Base-by-base conservation (phyloP, 2,113 vertebrate species). In the Apaloderma vittatum region DNA sequence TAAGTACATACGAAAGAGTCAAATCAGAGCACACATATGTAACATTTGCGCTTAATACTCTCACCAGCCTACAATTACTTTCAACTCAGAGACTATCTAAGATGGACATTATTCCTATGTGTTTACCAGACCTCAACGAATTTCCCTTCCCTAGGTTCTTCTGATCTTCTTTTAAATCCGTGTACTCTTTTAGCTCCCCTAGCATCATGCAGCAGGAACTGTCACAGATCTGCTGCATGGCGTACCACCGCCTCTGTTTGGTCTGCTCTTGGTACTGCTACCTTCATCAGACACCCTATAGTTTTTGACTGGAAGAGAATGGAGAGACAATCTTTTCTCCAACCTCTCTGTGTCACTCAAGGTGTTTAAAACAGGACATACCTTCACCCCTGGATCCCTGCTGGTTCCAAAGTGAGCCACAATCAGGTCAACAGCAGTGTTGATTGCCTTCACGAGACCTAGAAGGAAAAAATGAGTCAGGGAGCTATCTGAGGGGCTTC, bases 341-440 rank as follows among this genome's bases (percentile, higher is more conserved):
- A 46, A 16, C 32, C 16, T 76, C 11, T 67, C 48, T 0, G 1
- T 48, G 37, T n/a, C 29, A 54, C 6, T 48, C n/a, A 68, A 14
- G 40, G 81, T 36, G 15, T 1, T 54, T 45, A 61, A 70, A 88
- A 16, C 37, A 78, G 55, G 46, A 52, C 45, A 12, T 98, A 99
- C 99, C 99, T 99, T 99, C 8, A 99, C 98, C 7, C 99, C 99
- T 7, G 99, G 98, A 90, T 99, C 99, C 72, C 99, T 98, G 94
- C 99, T 99, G 83, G 99, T 99, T 73, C 99, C 99, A 55, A 99
- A 99, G 95, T 99, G 99, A 48, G 99, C 99, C 91, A 99, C 99
- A 2, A 99, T 99, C 90, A 99, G 98, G 96, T 99, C 99, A 75
- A 99, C 99, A 1, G 99, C 99, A 8, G 98, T 99, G 96, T 99